Evolutionary conservation across 2,888 invertebrate species (phyloP).

Genomic region (Lymantria dispar): DNA sequence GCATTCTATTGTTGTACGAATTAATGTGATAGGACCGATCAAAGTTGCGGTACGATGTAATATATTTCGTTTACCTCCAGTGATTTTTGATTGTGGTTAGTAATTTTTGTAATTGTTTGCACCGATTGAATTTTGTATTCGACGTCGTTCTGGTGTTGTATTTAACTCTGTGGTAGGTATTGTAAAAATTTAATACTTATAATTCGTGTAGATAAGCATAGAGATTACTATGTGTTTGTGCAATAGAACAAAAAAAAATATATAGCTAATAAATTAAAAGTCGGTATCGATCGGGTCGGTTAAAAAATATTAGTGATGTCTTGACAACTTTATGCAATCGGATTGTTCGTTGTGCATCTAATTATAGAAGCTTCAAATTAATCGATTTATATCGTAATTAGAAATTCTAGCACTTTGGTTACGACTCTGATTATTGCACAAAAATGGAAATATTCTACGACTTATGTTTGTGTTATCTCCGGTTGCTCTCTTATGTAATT

Average conservation of each 20-base stretch:
- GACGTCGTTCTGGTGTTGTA: slow-evolving; percentile 78
- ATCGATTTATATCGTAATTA: slow-evolving; percentile 71
- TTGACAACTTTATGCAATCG: slow-evolving; percentile 59
- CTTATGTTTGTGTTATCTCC: slow-evolving; percentile 52
- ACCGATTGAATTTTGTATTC: slow-evolving; percentile 76
- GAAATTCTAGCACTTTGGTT: slow-evolving; percentile 73
- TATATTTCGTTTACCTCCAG: slow-evolving; percentile 53
- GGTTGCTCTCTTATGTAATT: slow-evolving; percentile 59
- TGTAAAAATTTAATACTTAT: slow-evolving; percentile 75
- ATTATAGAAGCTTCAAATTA: slow-evolving; percentile 75
- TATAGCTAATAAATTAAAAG: slow-evolving; percentile 51
- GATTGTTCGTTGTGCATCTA: slow-evolving; percentile 64
- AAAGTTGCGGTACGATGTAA: slow-evolving; percentile 54
- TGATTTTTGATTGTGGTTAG: slow-evolving; percentile 55
- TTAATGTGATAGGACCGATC: slow-evolving; percentile 68
- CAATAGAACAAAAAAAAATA: slow-evolving; percentile 70
- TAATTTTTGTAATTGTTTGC: slow-evolving; percentile 75
- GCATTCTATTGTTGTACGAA: slow-evolving; percentile 69
- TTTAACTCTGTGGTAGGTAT: slow-evolving; percentile 75
- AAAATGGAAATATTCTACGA: slow-evolving; percentile 43
- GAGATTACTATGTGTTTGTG: slow-evolving; percentile 75
- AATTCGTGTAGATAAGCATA: slow-evolving; percentile 73
- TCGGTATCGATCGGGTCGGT: slow-evolving; percentile 47
- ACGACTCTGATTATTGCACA: slow-evolving; percentile 62
- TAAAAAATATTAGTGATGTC: slow-evolving; percentile 48